Percentiles rank a stretch among this genome's conserved stretches.
Conservation (phyloP, 2,797 vertebrate species). For the Meda fulgida region DNA sequence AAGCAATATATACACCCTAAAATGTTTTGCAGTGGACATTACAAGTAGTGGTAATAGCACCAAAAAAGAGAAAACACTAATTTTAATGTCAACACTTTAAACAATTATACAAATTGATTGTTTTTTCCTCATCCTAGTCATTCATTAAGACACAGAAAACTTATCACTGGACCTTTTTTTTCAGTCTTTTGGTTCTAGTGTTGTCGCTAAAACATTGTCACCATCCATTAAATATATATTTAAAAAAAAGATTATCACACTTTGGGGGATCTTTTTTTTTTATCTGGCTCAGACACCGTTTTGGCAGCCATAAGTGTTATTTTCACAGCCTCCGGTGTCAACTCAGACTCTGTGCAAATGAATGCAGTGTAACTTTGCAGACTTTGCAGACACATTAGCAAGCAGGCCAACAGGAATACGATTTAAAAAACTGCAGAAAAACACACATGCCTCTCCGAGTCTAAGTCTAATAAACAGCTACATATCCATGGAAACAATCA, state of each 20-base stretch:
- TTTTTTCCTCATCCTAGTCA: background rate
- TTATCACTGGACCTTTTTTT: background rate
- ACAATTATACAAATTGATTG: background rate
- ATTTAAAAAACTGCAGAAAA: slow-evolving; percentile 36
- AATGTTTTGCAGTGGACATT: background rate
- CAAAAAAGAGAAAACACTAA: background rate
- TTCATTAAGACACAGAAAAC: slow-evolving; percentile 13
- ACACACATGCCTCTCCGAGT: slow-evolving; percentile 14
- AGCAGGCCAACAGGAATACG: slow-evolving; percentile 27
- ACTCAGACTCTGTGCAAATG: slow-evolving; percentile 67
- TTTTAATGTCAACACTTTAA: background rate
- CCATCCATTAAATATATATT: background rate
- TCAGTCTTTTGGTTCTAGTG: slow-evolving; percentile 3
- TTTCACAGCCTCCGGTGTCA: slow-evolving; percentile 62
- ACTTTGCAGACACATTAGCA: slow-evolving; percentile 46
- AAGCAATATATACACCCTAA: background rate
- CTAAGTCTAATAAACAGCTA: slow-evolving; percentile 2
- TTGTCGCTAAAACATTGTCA: slow-evolving; percentile 8
- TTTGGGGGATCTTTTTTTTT: slow-evolving; percentile 25
- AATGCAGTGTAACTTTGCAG: slow-evolving; percentile 63
- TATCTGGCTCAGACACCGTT: slow-evolving; percentile 34
- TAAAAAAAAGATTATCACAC: slow-evolving; percentile 13
- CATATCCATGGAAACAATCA: background rate
- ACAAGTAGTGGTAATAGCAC: background rate
- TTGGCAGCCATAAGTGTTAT: slow-evolving; percentile 42